A percentile compares a stretch with the other conserved stretches of the same genome.
phyloP scores from a whole-genome alignment of 2,113 vertebrate species.

The human region GRCh38 chr16:78538001-78538500 shows the following conservation, averaged over 20 bases:
- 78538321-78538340: rapidly evolving
- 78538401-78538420: neutral
- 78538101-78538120: constrained; percentile 46
- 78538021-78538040: neutral
- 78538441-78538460: constrained; percentile 62
- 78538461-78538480: constrained; percentile 85
- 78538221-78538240: constrained; percentile 51
- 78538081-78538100: neutral
- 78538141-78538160: constrained; percentile 67
- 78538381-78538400: neutral
- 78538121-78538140: constrained; percentile 65
- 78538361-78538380: neutral
- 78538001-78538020: neutral
- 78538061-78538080: neutral
- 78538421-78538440: constrained; percentile 52
- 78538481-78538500: constrained; percentile 85
- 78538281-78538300: constrained; percentile 15
- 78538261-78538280: neutral
- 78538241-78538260: rapidly evolving
- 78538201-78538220: constrained; percentile 62
- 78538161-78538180: constrained; percentile 51
- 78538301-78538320: neutral
- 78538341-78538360: neutral
- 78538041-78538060: neutral
- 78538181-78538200: constrained; percentile 74